Evolutionary conservation across 1,140 invertebrate species (phyloP), one percentile per base, ranked within the genome.

Genomic region (Macrotrachela quadricornifera): DNA sequence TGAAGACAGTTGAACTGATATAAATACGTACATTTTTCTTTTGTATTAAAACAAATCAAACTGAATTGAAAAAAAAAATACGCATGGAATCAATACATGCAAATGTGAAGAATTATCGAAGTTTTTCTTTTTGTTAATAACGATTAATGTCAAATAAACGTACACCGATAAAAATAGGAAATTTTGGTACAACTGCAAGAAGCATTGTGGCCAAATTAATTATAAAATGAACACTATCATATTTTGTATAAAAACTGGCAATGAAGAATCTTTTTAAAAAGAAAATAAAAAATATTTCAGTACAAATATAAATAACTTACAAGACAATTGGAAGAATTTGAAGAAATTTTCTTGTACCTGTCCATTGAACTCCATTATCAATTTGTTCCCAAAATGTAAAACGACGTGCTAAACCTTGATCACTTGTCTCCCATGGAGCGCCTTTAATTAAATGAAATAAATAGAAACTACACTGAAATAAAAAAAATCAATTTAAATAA

Each of bases 331-430:
- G 78, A 42, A 76, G 71, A 56, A 74, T 70, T n/a, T 74, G 77
- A 4, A 81, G 66, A 60, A 81, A 80, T 62, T 79, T 80, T 51
- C 78, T 71, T 0, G 79, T 80, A 17, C 73, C 67, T 9, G 79
- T 80, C 63, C 77, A 79, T 63, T 80, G 79, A 46, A 73, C 70
- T n/a, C 79, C 79, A 65, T 77, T 73, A 64, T 81, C 79, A 58
- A 81, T 79, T 65, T 81, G 79, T 61, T 81, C 79, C 79, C 79
- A 81, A 59, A 79, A 78, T 1, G 79, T 80, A 56, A 76, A 68
- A 13, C 63, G 67, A 15, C 78, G 63, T 11, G 72, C 69, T 30
- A 71, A 67, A 12, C 79, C 79, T 63, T 80, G 78, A 60, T 80
- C 79, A 50, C 71, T 71, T 17, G 76, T 73, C 51, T 77, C 74